phyloP scores from a whole-genome alignment of 2,797 vertebrate species.

The Neostethus bicornis region DNA sequence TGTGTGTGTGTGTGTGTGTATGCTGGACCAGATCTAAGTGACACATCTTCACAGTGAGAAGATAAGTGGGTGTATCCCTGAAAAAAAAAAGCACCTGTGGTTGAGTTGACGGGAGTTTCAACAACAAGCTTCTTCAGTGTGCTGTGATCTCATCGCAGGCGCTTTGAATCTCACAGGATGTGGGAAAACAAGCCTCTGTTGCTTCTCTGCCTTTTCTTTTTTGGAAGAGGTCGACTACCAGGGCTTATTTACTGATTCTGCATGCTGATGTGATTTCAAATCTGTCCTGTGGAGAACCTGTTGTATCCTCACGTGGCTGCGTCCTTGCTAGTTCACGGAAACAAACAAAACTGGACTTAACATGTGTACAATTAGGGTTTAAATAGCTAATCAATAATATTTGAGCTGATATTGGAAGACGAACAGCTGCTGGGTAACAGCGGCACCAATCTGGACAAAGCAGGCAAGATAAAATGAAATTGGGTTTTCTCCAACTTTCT shows the following conservation, averaged over 20 bases:
- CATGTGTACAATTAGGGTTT: too few species aligned
- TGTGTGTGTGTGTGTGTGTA: slow-evolving; percentile 37
- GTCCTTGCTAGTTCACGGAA: slow-evolving; percentile 18
- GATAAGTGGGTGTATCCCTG: slow-evolving; percentile 55
- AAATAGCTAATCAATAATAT: too few species aligned
- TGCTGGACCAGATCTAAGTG: slow-evolving; percentile 46
- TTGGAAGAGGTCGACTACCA: slow-evolving; percentile 14
- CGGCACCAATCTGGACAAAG: too few species aligned
- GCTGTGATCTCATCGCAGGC: slow-evolving; percentile 51
- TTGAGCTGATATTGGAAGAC: too few species aligned
- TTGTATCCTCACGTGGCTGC: slow-evolving; percentile 16
- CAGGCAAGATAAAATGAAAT: too few species aligned
- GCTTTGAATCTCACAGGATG: slow-evolving; percentile 51
- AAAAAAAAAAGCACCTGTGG: slow-evolving; percentile 60
- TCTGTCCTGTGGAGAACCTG: slow-evolving; percentile 40
- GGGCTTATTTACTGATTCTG: slow-evolving; percentile 13
- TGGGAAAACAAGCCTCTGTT: slow-evolving; percentile 30
- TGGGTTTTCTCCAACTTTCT: too few species aligned
- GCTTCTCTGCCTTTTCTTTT: slow-evolving; percentile 26
- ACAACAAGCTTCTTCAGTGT: slow-evolving; percentile 47
- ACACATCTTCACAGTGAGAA: slow-evolving; percentile 43
- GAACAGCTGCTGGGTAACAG: too few species aligned
- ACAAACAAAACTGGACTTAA: too few species aligned
- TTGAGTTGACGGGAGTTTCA: slow-evolving; percentile 53
- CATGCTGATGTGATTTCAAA: slow-evolving; percentile 34